phyloP scores from a whole-genome alignment of 2,888 invertebrate species.

The Ormyrus rosae region DNA sequence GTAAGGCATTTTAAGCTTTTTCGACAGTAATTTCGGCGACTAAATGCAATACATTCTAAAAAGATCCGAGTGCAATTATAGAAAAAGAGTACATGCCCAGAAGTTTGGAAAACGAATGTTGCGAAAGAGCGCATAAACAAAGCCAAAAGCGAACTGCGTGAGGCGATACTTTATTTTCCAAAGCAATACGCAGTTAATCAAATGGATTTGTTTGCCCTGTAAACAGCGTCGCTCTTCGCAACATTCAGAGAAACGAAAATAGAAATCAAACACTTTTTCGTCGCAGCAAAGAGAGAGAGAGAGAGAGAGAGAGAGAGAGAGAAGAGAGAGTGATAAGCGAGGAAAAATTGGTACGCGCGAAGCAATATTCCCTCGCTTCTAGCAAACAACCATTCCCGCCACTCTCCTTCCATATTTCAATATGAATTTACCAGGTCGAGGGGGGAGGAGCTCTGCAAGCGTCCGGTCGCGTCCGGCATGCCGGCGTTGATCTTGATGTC shows the following conservation, averaged over 20 bases:
- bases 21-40: no score
- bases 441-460: conserved; percentile 77
- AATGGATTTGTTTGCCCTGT: conserved; percentile 13
- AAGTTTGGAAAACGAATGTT: no score
- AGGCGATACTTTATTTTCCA: not conserved
- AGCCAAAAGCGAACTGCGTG: no score
- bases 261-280: conserved; percentile 20
- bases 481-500: conserved; percentile 79
- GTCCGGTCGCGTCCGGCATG: conserved; percentile 75
- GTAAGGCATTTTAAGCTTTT: no score
- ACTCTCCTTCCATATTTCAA: conserved; percentile 29
- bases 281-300: no score
- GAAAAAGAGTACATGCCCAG: no score
- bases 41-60: no score
- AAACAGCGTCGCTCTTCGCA: not conserved
- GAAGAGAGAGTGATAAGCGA: conserved; percentile 4
- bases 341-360: conserved; percentile 8
- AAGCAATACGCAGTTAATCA: conserved; percentile 24
- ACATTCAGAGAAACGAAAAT: not conserved
- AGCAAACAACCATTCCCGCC: conserved; percentile 15
- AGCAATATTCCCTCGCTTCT: conserved; percentile 10
- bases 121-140: no score
- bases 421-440: conserved; percentile 74
- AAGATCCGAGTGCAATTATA: no score
- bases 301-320: not conserved